Evolutionary conservation across 2,888 invertebrate genomes (phyloP), one percentile per base, ranked within the genome.

Genomic region (Drosophila pseudotakahashii): DNA sequence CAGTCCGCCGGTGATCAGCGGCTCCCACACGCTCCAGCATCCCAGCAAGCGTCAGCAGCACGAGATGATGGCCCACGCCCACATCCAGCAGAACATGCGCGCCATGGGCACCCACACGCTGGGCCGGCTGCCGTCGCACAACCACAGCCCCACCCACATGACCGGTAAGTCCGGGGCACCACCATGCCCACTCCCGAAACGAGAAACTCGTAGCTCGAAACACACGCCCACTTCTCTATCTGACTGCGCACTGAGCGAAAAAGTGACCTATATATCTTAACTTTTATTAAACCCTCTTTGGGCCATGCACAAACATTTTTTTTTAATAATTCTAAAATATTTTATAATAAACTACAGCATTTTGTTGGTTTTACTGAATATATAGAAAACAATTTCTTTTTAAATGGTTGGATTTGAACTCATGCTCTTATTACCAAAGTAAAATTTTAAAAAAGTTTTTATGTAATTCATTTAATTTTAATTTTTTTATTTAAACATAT

Each of bases 71-170:
- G 92, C 94, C 89, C 91, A 93, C 91, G 91, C 92, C 88, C 92
- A 93, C 92, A 90, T 91, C 80, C 92, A 92, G 89, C 92, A 92
- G 87, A 91, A 92, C 69, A 91, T 92, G 92, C 91, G 93, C 91
- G 91, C 93, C 92, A 91, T 93, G 92, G 93, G 86, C 92, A 93
- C 93, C 92, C 95, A 95, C 93, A 95, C 95, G 89, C 93, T 95
- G 83, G 95, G 95, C 90, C 94, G 95, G 90, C 90, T 94, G 91
- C 94, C 94, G 77, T 94, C 94, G 86, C 93, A 93, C 89, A 93
- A 93, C 89, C 94, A 94, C 92, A 94, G 94, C 92, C 94, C 95
- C 87, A 93, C 93, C 85, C 92, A 92, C 86, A 88, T 92, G 83
- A 81, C 91, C 88, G 92, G 92, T 92, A 90, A 89, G 90, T 88